A percentile compares a stretch with the other conserved stretches of the same genome.
phyloP scores from a whole-genome alignment of 2,888 invertebrate species.

The Crematogaster levior region DNA sequence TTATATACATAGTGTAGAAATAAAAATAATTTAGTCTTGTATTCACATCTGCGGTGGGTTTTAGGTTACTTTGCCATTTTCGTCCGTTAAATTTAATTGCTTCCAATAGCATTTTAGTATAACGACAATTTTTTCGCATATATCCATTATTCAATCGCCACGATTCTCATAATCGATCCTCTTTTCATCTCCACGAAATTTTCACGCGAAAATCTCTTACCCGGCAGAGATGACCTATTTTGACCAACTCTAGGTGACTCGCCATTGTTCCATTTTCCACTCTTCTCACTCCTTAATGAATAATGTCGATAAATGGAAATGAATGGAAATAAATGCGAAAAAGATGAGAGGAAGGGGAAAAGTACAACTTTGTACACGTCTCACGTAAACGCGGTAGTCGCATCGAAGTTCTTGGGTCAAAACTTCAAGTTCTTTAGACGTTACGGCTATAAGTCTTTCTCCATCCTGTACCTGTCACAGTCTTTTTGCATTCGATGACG shows the following conservation, averaged over 20 bases:
- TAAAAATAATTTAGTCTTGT: background rate
- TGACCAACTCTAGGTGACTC: slow-evolving; percentile 20
- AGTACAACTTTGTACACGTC: slow-evolving; percentile 20
- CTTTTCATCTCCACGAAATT: background rate
- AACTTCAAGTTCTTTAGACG: slow-evolving; percentile 39
- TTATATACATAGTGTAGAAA: background rate
- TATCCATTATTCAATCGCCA: slow-evolving; percentile 12
- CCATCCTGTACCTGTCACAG: background rate
- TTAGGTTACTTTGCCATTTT: background rate
- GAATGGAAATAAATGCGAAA: slow-evolving; percentile 53
- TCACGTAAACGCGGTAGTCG: background rate
- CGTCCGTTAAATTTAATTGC: background rate
- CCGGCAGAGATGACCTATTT: slow-evolving; percentile 29
- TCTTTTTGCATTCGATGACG: slow-evolving; percentile 33
- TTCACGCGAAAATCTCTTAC: background rate
- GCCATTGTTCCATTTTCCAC: slow-evolving; percentile 39
- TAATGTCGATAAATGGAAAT: slow-evolving; percentile 47
- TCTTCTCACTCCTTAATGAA: background rate
- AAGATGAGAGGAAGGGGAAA: background rate
- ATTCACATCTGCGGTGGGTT: background rate
- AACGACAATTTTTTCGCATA: background rate
- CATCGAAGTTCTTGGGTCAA: slow-evolving; percentile 28
- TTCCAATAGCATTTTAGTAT: background rate
- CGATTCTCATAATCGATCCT: background rate
- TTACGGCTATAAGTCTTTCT: slow-evolving; percentile 18